Conservation (phyloP, 2,888 invertebrate genomes). For the Helleia helle region DNA sequence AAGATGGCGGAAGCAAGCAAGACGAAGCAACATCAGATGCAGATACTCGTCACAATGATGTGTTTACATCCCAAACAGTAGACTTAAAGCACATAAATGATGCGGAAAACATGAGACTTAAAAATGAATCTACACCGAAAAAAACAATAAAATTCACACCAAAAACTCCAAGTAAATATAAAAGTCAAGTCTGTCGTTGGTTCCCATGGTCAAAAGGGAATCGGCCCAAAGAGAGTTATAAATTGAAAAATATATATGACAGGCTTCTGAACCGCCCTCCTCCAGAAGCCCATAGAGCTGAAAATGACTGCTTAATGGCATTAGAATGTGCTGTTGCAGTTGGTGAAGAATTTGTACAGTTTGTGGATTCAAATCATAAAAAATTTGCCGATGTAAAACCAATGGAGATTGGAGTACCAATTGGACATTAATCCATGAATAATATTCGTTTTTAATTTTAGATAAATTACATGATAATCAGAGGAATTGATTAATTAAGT, state of each 20-base stretch:
- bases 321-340: slow-evolving; percentile 72
- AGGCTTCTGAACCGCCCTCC: slow-evolving; percentile 60
- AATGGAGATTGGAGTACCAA: slow-evolving; percentile 42
- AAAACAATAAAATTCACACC: neutral
- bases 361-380: slow-evolving; percentile 48
- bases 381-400: slow-evolving; percentile 39
- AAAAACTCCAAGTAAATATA: slow-evolving; percentile 18
- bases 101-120: neutral
- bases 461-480: no score
- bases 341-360: slow-evolving; percentile 72
- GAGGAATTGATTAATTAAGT: no score
- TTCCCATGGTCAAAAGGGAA: slow-evolving; percentile 32
- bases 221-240: slow-evolving; percentile 51
- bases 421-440: slow-evolving; percentile 28
- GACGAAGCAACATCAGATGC: neutral
- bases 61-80: no score
- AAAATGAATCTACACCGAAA: neutral
- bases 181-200: slow-evolving; percentile 20
- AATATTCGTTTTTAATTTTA: no score
- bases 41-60: neutral
- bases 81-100: no score
- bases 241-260: slow-evolving; percentile 70
- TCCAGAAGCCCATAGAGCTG: slow-evolving; percentile 75
- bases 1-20: no score
- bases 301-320: slow-evolving; percentile 77